phyloP scores from a whole-genome alignment of 2,797 vertebrate genomes.

The Cetoscarus ocellatus region DNA sequence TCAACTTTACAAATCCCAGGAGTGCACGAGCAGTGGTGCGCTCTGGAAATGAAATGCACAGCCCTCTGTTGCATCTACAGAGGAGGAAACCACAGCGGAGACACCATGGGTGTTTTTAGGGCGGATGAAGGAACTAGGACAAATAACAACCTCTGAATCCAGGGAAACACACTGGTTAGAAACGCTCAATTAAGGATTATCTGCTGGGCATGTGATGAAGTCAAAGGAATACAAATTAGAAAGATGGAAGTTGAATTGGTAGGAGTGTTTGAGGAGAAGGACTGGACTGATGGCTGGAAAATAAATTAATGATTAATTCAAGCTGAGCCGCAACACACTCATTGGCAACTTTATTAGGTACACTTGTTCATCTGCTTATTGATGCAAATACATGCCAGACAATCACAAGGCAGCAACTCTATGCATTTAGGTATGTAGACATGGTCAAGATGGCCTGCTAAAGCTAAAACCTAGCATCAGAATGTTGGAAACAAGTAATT shows the following conservation, averaged over 20 bases:
- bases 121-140: conserved; percentile 34
- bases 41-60: conserved; percentile 47
- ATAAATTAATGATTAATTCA: too few relatives aligned
- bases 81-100: conserved; percentile 11
- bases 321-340: too few relatives aligned
- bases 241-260: background rate
- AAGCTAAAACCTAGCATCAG: too few relatives aligned
- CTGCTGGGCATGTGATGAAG: conserved; percentile 1
- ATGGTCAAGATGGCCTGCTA: too few relatives aligned
- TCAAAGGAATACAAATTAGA: conserved; percentile 16
- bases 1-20: conserved; percentile 71
- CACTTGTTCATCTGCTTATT: too few relatives aligned
- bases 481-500: too few relatives aligned
- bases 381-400: too few relatives aligned
- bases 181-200: conserved; percentile 12
- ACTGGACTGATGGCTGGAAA: too few relatives aligned
- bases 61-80: conserved; percentile 25
- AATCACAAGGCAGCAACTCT: too few relatives aligned
- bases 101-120: conserved; percentile 26
- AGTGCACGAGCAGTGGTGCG: conserved; percentile 35
- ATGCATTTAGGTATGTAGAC: too few relatives aligned
- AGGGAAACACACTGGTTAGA: background rate
- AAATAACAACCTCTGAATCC: conserved; percentile 26
- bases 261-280: too few relatives aligned
- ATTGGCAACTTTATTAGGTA: too few relatives aligned